Conservation (phyloP, 2,888 invertebrate genomes). For the Mythimna impura region DNA sequence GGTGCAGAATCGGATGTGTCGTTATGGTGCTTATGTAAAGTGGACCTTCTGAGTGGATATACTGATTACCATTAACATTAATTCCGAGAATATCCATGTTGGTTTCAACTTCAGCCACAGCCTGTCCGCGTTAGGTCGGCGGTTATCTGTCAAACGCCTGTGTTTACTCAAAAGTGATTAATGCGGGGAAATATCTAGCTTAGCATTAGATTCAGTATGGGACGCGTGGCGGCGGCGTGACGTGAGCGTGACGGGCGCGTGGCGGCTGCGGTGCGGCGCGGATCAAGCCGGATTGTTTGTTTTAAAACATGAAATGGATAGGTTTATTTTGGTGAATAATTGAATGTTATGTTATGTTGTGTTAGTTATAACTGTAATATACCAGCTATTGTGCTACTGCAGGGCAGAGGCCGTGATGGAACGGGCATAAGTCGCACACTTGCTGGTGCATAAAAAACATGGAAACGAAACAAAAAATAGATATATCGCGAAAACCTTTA, state of each 20-base stretch:
- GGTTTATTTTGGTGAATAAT: neutral
- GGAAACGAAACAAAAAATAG: neutral
- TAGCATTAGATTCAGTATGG: constrained; percentile 21
- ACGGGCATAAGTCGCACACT: neutral
- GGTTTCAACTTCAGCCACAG: constrained; percentile 32
- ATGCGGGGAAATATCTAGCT: constrained; percentile 42
- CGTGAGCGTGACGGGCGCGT: neutral
- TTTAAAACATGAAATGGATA: neutral
- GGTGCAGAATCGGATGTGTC: too few relatives aligned
- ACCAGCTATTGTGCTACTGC: neutral
- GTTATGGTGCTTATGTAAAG: neutral
- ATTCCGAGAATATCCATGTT: constrained; percentile 32
- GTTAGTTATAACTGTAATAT: neutral
- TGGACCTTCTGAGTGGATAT: neutral
- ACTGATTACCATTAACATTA: neutral
- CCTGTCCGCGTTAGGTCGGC: constrained; percentile 29
- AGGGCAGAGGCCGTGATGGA: neutral
- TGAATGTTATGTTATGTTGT: neutral
- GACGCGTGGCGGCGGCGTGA: constrained; percentile 5
- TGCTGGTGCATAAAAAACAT: neutral
- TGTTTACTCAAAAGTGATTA: constrained; percentile 59
- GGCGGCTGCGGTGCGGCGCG: neutral
- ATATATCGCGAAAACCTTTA: too few relatives aligned
- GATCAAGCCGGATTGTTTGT: neutral
- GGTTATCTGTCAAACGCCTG: constrained; percentile 53